phyloP scores from a whole-genome alignment of 2,888 invertebrate genomes.

The Trichogramma evanescens region DNA sequence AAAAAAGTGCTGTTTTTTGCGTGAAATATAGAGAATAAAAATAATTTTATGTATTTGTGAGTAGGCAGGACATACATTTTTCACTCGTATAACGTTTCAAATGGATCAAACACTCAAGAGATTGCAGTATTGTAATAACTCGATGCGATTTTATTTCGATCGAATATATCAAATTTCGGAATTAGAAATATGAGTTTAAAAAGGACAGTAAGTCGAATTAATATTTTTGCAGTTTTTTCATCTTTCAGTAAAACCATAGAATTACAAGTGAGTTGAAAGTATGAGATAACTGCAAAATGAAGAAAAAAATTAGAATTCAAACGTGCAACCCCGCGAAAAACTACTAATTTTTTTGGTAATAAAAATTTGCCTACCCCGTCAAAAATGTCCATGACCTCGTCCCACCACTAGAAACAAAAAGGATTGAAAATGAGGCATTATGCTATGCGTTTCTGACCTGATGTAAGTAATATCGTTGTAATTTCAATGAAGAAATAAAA shows the following conservation, averaged over 20 bases:
- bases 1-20: background rate
- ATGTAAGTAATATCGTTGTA: background rate
- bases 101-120: conserved; percentile 10
- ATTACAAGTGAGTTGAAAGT: background rate
- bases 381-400: conserved; percentile 94
- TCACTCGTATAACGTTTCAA: conserved; percentile 7
- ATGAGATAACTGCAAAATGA: background rate
- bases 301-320: no score
- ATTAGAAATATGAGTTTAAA: no score
- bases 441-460: conserved; percentile 30
- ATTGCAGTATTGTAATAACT: conserved; percentile 17
- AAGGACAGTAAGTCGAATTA: no score
- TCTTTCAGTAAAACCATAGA: background rate
- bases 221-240: conserved; percentile 2
- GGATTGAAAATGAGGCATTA: conserved; percentile 51
- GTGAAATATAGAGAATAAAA: conserved; percentile 9
- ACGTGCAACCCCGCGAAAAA: no score
- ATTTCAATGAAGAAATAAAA: conserved; percentile 1
- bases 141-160: conserved; percentile 4
- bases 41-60: background rate
- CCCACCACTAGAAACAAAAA: conserved; percentile 86
- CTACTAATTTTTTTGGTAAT: conserved; percentile 12
- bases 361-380: conserved; percentile 77
- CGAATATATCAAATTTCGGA: background rate
- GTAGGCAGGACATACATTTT: conserved; percentile 5